Conservation (phyloP, 2,888 invertebrate genomes). For the Ypsolopha scabrella region DNA sequence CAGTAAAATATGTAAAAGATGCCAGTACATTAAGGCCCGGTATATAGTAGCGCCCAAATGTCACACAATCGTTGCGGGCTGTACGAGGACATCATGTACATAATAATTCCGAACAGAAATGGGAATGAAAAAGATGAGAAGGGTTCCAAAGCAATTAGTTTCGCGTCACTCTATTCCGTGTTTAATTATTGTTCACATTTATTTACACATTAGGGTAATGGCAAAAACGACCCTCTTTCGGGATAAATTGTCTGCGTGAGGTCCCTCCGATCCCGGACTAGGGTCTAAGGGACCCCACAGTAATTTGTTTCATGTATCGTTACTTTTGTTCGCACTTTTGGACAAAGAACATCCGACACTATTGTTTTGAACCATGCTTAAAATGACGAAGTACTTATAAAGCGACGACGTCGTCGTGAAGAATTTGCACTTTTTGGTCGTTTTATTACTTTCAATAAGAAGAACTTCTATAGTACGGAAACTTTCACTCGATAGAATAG, state of each 20-base stretch:
- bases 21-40: no score
- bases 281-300: conserved; percentile 10
- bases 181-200: conserved; percentile 63
- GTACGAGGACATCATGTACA: not conserved
- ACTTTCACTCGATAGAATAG: no score
- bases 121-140: conserved; percentile 19
- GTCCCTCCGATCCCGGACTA: not conserved
- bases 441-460: no score
- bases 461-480: no score
- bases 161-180: conserved; percentile 32
- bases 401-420: not conserved
- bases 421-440: no score
- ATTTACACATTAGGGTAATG: conserved; percentile 61
- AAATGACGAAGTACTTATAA: not conserved
- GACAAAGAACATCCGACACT: conserved; percentile 6
- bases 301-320: conserved; percentile 44
- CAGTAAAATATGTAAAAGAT: no score
- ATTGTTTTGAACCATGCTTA: conserved; percentile 18
- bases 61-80: not conserved
- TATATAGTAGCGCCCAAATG: no score
- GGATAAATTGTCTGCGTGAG: conserved; percentile 44
- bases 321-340: conserved; percentile 19
- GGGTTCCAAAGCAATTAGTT: conserved; percentile 48
- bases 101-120: conserved; percentile 5
- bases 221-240: conserved; percentile 55